Base-by-base conservation (phyloP, 2,797 vertebrate species). In the Chelon labrosus region DNA sequence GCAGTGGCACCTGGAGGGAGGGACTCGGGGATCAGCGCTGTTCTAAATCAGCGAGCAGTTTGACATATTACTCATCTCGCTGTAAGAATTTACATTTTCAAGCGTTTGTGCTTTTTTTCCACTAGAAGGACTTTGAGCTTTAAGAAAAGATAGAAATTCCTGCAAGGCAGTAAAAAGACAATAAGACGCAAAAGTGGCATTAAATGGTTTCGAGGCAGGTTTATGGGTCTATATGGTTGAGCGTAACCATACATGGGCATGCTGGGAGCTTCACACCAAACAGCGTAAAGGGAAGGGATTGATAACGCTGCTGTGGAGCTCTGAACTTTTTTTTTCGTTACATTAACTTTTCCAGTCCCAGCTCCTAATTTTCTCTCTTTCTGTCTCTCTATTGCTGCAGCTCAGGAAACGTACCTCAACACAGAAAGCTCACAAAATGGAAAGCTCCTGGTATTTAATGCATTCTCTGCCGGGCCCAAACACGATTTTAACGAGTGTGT, bases 241-340 rank as follows among this genome's bases (percentile, higher is more conserved):
- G 37, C 14, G 41, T 8, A 25, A 22, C 88, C 89, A 79, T 87
- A 89, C 44, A 92, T 84, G 88, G 86, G 17, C 82, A 88, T 77
- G 82, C 55, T 69, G 10, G 56, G 65, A 82, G 56, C 65, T 25
- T 17, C 35, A 74, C 76, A 75, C 20, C 7, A 52, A 76, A 76
- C 52, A 52, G 52, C 16, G 11, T 22, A 61, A 70, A 53, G 60
- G 16, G 7, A 27, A 65, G 49, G 19, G 13, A 14, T 14, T 14
- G 37, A 61, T 25, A 46, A 56, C 54, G 76, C 39, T 50, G 75
- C 57, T 53, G 66, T 37, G 13, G 50, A 59, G 65, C 72, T 58
- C 44, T 73, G 60, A 79, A 75, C 55, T 37, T 68, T 66, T 35
- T 31, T 31, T 31, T 31, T 62, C 56, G 16, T 74, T 84, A 82